phyloP scores from a whole-genome alignment of 2,797 vertebrate genomes.

The Peromyscus eremicus region DNA sequence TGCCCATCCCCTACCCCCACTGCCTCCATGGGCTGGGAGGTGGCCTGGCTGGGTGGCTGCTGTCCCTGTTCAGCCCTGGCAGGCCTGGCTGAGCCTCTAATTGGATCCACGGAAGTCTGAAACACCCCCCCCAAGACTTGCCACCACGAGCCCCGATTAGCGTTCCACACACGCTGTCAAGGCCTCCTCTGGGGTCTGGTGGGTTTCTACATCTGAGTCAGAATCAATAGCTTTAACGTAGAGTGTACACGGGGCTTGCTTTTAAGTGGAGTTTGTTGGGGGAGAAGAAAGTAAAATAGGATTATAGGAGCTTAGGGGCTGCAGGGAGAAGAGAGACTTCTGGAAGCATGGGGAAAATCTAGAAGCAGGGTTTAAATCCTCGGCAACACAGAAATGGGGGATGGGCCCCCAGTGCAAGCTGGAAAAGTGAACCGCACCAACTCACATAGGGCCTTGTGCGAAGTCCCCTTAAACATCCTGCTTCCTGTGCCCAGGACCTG shows the following conservation, averaged over 20 bases:
- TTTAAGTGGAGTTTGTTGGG: not conserved
- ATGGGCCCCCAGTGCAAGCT: not conserved
- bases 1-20: not conserved
- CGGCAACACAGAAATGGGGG: not conserved
- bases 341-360: not conserved
- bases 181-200: not conserved
- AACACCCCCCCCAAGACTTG: constrained; percentile 75
- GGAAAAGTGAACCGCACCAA: not conserved
- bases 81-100: not conserved
- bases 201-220: not conserved
- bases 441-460: not conserved
- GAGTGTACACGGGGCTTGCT: not conserved
- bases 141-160: constrained; percentile 84
- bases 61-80: not conserved
- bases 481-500: not conserved
- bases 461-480: not conserved
- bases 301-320: not conserved
- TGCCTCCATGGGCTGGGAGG: not conserved
- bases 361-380: not conserved
- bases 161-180: constrained; percentile 35
- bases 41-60: not conserved
- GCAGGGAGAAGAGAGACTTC: not conserved
- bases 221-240: not conserved
- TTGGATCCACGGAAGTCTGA: not conserved
- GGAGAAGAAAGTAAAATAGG: not conserved